Conservation (phyloP, 2,888 invertebrate species). For the Cryptocheilus praepositus region DNA sequence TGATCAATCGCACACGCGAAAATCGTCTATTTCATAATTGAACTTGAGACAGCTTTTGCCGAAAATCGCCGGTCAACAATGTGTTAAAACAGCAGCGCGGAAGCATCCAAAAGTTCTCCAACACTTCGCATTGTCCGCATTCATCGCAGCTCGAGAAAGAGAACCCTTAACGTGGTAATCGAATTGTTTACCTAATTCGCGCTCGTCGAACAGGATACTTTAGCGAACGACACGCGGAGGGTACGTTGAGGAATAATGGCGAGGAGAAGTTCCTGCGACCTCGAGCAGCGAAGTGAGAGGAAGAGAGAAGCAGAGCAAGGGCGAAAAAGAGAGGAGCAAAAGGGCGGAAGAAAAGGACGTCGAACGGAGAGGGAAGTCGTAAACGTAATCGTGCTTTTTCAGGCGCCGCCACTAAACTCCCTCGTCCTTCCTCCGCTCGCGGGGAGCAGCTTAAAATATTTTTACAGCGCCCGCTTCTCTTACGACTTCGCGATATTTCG, state of each 20-base stretch:
- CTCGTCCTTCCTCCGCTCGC: constrained; percentile 32
- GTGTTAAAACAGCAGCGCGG: no score
- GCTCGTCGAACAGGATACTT: constrained; percentile 4
- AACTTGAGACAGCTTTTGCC: no score
- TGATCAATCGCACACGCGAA: no score
- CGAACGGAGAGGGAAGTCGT: constrained; percentile 43
- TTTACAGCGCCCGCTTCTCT: constrained; percentile 43
- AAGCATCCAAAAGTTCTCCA: no score
- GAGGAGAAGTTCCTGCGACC: no score
- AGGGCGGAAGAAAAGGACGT: not conserved
- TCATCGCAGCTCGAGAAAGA: no score
- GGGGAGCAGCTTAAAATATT: constrained; percentile 55
- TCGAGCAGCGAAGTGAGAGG: not conserved
- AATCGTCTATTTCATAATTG: no score
- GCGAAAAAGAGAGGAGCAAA: not conserved
- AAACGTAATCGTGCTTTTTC: constrained; percentile 61
- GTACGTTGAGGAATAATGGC: no score
- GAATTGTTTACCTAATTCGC: no score
- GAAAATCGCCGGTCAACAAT: no score
- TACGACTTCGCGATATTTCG: constrained; percentile 47
- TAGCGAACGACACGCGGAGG: constrained; percentile 13
- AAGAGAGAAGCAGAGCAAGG: not conserved
- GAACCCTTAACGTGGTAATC: no score
- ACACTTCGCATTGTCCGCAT: no score
- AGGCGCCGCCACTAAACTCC: constrained; percentile 51